Evolutionary conservation across 1,140 invertebrate species (phyloP).

Genomic region (Philopotamus ludificatus): DNA sequence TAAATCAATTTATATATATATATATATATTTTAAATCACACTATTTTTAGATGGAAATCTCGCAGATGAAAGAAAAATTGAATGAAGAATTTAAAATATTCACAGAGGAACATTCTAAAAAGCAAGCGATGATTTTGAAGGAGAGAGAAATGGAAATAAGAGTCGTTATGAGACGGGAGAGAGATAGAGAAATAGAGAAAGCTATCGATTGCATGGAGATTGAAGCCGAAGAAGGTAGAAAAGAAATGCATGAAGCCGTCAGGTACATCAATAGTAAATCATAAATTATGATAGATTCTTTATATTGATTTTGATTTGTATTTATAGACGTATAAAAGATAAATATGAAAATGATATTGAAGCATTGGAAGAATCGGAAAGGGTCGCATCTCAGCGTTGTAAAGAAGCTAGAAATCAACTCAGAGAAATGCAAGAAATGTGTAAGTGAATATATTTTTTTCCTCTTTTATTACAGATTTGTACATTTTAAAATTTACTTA

Average conservation of each 20-base stretch:
- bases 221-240: constrained; percentile 51
- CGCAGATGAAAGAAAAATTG: constrained; percentile 46
- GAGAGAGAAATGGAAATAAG: constrained; percentile 52
- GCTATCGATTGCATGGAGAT: constrained; percentile 55
- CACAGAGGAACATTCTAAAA: constrained; percentile 49
- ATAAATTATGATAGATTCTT: not conserved
- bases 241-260: constrained; percentile 52
- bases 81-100: constrained; percentile 48
- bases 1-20: constrained; percentile 2
- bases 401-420: constrained; percentile 61
- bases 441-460: constrained; percentile 45
- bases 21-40: not conserved
- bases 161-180: constrained; percentile 49
- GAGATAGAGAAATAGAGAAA: constrained; percentile 54
- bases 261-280: constrained; percentile 42
- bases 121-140: constrained; percentile 48
- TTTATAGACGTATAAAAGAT: constrained; percentile 66
- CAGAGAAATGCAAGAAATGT: constrained; percentile 57
- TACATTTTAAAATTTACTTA: constrained; percentile 8
- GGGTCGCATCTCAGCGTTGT: constrained; percentile 56
- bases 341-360: constrained; percentile 71
- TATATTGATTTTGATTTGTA: not conserved
- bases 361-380: constrained; percentile 62
- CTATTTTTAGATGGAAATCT: constrained; percentile 46
- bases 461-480: not conserved